Evolutionary conservation across 2,888 invertebrate species (phyloP), one percentile per base, ranked within the genome.

Genomic region (Drosophila robusta): DNA sequence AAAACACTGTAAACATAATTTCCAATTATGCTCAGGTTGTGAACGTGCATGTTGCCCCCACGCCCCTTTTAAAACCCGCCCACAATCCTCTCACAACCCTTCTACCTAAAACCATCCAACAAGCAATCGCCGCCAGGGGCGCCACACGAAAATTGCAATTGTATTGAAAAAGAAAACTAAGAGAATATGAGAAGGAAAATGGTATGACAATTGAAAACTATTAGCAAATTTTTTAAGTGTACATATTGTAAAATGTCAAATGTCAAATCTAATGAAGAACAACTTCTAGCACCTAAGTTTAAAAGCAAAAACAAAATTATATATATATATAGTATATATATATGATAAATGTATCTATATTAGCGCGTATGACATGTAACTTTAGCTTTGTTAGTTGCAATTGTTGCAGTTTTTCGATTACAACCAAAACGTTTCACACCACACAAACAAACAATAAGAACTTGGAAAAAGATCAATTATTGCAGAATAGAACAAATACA

Each of bases 21-120:
- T 76, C 62, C 62, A 87, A 84, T 77, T 82, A 85, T 90, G 90
- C 92, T 92, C 92, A 92, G 92, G 92, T 92, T 92, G 92, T 92
- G 92, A 92, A 87, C 70, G 86, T 87, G 86, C 66, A 78, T 57
- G 47, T 45, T 57, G 62, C 60, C 49, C 55, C 57, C 46, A 16
- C n/a, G n/a, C n/a, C n/a, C n/a, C n/a, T n/a, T n/a, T n/a, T n/a
- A 39, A 45, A 16, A 44, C 14, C 26, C 45, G 18, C 4, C 12
- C 11, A 12, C 26, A 36, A 50, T 39, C 32, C 24, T 0, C 4
- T 32, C 22, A 12, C 4, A 38, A 32, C 14, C 29, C 36, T 36
- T 41, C 14, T 38, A 24, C 47, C 62, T 26, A 47, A 16, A 22
- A 36, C 51, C 51, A 34, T 22, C 41, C 46, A 42, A 57, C 34